Percentiles rank a stretch among this genome's conserved stretches.
These are phyloP conservation scores for Spondyliosoma cantharus DNA, from an alignment of 2,797 vertebrate genomes.

Conservation along the genomic window DNA sequence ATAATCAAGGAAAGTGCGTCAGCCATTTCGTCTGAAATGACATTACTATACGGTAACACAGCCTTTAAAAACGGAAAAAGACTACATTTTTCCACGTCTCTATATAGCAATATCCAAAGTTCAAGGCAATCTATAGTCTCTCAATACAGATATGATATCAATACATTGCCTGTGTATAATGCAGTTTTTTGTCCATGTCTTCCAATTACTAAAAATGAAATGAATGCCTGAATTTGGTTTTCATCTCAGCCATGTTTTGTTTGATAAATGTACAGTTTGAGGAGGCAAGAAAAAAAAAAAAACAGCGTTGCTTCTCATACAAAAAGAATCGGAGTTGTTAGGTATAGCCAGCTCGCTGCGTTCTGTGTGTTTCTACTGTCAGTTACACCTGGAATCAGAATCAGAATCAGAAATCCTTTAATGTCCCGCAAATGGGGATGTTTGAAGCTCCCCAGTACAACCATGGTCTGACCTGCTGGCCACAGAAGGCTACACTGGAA, in stretches of 20 bases:
- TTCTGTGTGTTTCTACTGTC: not conserved
- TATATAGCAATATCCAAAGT: too few species aligned
- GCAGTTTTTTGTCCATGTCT: not conserved
- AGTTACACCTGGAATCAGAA: slow-evolving; percentile 2
- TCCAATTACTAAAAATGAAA: not conserved
- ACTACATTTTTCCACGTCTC: too few species aligned
- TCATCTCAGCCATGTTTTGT: not conserved
- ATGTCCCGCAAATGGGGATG: too few species aligned
- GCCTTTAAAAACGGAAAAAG: too few species aligned
- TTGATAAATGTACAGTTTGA: not conserved
- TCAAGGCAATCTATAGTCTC: too few species aligned
- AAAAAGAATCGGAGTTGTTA: not conserved
- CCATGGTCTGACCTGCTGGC: not conserved
- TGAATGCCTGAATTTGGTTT: not conserved
- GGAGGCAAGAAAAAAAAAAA: not conserved
- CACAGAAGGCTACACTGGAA: slow-evolving; percentile 1
- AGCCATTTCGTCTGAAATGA: too few species aligned
- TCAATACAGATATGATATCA: too few species aligned
- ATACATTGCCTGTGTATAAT: too few species aligned
- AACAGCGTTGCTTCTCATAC: not conserved
- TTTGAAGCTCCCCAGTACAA: not conserved
- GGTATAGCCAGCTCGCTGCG: not conserved
- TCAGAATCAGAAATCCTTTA: too few species aligned
- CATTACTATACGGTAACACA: too few species aligned
- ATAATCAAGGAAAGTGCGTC: too few species aligned